These are phyloP conservation scores for Drosophila differens DNA, from an alignment of 2,888 invertebrate species.

Conservation along the genomic window DNA sequence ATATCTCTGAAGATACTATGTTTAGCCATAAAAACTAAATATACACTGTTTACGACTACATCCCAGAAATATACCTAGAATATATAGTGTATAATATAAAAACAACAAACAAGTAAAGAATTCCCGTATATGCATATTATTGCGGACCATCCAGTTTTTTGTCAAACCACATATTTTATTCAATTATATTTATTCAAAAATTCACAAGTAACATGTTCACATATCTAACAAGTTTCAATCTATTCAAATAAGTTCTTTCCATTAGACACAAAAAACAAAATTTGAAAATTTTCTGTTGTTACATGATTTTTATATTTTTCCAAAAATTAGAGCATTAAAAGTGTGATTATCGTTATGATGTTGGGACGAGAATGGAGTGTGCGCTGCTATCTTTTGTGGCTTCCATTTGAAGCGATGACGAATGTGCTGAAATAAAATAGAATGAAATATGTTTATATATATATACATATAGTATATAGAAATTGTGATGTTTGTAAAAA, in stretches of 20 bases:
- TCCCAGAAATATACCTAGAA: neutral
- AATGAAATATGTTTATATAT: constrained; percentile 14
- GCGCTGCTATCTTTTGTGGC: constrained; percentile 15
- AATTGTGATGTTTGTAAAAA: neutral
- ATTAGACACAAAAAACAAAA: neutral
- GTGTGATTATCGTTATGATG: neutral
- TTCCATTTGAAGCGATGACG: constrained; percentile 49
- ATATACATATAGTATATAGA: constrained; percentile 1
- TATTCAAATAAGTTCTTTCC: no score
- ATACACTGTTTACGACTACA: neutral
- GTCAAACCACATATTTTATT: no score
- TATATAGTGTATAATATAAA: neutral
- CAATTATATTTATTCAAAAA: no score
- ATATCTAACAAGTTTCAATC: neutral
- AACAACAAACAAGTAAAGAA: neutral
- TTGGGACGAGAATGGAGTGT: neutral
- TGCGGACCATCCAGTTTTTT: no score
- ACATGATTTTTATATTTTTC: neutral
- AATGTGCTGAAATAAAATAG: constrained; percentile 57
- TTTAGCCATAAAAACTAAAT: neutral
- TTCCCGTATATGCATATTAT: neutral
- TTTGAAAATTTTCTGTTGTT: neutral
- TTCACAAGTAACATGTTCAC: neutral
- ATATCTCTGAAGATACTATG: neutral
- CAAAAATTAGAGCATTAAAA: constrained; percentile 5